These are phyloP conservation scores for Odontothrips loti DNA, from an alignment of 2,888 invertebrate species.

Conservation along the genomic window DNA sequence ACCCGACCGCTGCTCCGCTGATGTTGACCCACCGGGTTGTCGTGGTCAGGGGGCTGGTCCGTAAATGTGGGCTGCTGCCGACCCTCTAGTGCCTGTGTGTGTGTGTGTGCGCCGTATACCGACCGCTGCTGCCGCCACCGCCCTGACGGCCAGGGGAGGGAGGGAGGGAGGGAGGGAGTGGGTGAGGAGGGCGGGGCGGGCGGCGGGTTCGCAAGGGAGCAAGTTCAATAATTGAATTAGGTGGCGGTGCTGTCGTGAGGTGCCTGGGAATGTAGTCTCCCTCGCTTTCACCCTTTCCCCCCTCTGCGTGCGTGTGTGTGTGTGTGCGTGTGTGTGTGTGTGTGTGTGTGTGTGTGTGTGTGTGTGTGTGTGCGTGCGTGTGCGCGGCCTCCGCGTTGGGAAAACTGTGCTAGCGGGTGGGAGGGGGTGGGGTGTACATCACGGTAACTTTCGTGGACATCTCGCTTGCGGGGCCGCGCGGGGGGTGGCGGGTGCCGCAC, in stretches of 20 bases:
- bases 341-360: not conserved
- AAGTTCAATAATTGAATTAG: constrained; percentile 25
- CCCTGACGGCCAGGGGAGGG: not conserved
- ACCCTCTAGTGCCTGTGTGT: not conserved
- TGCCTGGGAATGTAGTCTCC: not conserved
- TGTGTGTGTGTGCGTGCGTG: not conserved
- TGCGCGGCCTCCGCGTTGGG: not conserved
- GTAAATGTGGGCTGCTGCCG: not conserved
- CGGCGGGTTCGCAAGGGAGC: not conserved
- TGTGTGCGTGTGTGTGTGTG: not conserved
- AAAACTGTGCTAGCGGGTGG: too few species aligned
- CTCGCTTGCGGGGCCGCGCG: too few species aligned
- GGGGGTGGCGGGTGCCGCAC: too few species aligned
- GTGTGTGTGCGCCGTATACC: not conserved
- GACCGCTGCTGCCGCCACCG: not conserved
- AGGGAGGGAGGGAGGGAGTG: not conserved
- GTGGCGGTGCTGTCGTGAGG: constrained; percentile 3
- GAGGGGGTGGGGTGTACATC: too few species aligned
- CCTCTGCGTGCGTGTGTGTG: not conserved
- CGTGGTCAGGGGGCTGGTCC: not conserved
- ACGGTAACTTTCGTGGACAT: too few species aligned
- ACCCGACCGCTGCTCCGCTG: not conserved
- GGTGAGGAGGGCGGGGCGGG: too few species aligned
- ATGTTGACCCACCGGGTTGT: not conserved
- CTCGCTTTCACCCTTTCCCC: not conserved